These are phyloP conservation scores for Junco hyemalis DNA, from an alignment of 2,113 vertebrate genomes.

Conservation along the genomic window DNA sequence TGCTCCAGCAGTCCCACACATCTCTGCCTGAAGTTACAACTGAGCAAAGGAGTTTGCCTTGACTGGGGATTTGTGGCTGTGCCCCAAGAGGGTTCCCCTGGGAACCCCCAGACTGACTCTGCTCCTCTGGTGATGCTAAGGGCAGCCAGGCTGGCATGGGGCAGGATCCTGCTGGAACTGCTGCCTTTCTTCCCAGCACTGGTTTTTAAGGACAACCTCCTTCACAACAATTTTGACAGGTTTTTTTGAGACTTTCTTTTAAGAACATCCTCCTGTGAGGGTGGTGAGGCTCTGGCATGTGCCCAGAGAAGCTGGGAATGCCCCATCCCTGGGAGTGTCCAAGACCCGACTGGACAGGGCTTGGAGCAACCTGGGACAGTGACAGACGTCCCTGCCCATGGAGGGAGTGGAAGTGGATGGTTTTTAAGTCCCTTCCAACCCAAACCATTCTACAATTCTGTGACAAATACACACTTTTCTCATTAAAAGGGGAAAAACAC, in stretches of 20 bases:
- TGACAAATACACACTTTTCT: neutral
- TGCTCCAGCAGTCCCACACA: neutral
- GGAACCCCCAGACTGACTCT: neutral
- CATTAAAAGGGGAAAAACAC: neutral
- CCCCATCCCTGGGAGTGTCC: neutral
- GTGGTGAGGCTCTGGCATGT: neutral
- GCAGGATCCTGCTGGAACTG: neutral
- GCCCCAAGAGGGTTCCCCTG: neutral
- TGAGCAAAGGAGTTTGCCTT: neutral
- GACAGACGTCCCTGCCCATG: neutral
- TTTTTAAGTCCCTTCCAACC: neutral
- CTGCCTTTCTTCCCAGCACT: neutral
- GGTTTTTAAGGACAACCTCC: neutral
- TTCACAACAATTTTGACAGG: neutral
- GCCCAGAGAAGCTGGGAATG: neutral
- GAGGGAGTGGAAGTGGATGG: neutral
- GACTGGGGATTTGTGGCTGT: neutral
- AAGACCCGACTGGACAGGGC: neutral
- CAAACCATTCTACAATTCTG: neutral
- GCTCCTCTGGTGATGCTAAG: neutral
- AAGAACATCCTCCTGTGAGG: neutral
- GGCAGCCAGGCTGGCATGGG: neutral
- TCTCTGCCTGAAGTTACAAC: neutral
- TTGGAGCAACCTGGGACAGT: neutral
- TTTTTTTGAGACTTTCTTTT: neutral